Conservation (phyloP, 1,140 invertebrate genomes). For the Calosoma granatense region DNA sequence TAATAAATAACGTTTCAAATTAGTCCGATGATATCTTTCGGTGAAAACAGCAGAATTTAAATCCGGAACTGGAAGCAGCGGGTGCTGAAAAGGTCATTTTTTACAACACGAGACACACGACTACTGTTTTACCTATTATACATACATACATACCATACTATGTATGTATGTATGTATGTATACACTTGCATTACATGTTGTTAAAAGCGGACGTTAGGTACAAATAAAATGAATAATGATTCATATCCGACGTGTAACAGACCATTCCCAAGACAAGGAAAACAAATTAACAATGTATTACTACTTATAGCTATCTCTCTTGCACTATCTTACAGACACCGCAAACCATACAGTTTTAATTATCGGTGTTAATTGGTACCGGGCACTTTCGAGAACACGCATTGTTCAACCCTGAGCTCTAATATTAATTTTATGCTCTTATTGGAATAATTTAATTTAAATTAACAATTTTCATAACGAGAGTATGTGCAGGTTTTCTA, state of each 20-base stretch:
- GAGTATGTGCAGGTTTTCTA: no score
- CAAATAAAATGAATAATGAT: conserved; percentile 7
- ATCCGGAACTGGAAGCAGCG: conserved; percentile 7
- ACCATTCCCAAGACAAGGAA: conserved; percentile 5
- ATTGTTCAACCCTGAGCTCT: no score
- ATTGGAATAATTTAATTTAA: no score
- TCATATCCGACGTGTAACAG: conserved; percentile 1
- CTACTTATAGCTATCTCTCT: no score
- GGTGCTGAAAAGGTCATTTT: conserved; percentile 8
- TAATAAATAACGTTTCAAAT: conserved; percentile 7
- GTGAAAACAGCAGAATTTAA: conserved; percentile 9
- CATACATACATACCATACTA: not conserved
- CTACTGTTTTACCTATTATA: conserved; percentile 2
- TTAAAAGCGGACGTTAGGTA: conserved; percentile 5
- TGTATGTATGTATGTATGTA: no score
- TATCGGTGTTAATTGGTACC: no score
- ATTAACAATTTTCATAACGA: no score
- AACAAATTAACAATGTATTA: no score
- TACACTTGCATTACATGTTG: conserved; percentile 4
- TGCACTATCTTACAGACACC: not conserved
- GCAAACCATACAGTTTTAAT: not conserved
- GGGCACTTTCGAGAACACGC: no score
- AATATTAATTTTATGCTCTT: no score
- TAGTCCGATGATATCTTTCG: conserved; percentile 5
- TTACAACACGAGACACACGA: conserved; percentile 2